Conservation (phyloP, 2,888 invertebrate genomes). For the Choreutis nemorana region DNA sequence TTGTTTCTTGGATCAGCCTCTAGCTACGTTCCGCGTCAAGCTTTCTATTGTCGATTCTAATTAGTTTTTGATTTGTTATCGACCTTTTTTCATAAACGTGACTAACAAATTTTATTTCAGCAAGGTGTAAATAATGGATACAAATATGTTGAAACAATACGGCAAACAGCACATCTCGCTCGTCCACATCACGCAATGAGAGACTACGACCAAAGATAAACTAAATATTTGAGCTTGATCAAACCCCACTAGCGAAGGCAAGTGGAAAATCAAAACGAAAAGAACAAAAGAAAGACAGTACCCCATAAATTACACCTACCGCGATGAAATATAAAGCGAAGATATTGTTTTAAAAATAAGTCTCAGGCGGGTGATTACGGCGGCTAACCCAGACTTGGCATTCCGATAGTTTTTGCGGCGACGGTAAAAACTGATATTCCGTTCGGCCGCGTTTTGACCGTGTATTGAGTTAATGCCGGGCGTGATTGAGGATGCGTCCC, state of each 20-base stretch:
- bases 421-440: conserved; percentile 61
- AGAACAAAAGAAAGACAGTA: conserved; percentile 29
- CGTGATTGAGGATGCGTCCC: conserved; percentile 51
- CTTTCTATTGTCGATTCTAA: conserved; percentile 44
- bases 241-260: conserved; percentile 30
- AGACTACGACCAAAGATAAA: conserved; percentile 61
- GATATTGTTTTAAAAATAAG: conserved; percentile 60
- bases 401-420: conserved; percentile 65
- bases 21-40: conserved; percentile 33
- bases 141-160: too few relatives aligned
- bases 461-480: conserved; percentile 62
- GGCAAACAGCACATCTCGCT: too few relatives aligned
- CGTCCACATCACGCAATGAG: too few relatives aligned
- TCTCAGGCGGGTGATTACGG: conserved; percentile 51
- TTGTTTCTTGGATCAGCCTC: conserved; percentile 36
- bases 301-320: conserved; percentile 56
- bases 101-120: too few relatives aligned
- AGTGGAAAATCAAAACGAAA: conserved; percentile 43
- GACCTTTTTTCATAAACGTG: too few relatives aligned
- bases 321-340: conserved; percentile 47
- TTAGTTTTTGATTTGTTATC: conserved; percentile 39
- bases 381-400: conserved; percentile 52
- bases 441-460: conserved; percentile 51
- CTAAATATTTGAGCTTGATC: conserved; percentile 44
- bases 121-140: too few relatives aligned